Percentiles rank a stretch among this genome's conserved stretches.
These are phyloP conservation scores for Theonella swinhoei DNA, from an alignment of 37 sponge, comb jelly and placozoan genomes.

Conservation along the genomic window DNA sequence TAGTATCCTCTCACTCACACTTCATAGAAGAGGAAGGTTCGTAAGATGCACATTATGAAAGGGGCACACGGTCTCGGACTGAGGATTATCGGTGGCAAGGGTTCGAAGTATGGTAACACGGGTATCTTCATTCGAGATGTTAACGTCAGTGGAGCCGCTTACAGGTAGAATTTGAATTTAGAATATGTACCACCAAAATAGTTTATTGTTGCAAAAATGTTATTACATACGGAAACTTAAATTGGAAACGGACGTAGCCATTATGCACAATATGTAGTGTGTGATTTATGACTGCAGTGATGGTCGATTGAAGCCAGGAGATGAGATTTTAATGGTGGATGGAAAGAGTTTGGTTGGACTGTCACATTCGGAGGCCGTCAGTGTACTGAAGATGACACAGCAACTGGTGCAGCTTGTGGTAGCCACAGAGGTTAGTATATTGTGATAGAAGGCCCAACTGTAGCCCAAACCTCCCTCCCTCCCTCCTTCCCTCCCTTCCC, in stretches of 20 bases:
- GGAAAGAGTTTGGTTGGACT: conserved; percentile 69
- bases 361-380: conserved; percentile 57
- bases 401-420: conserved; percentile 65
- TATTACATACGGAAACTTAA: background rate
- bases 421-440: conserved; percentile 42
- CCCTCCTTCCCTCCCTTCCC: too few species aligned
- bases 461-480: too few species aligned
- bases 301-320: conserved; percentile 62
- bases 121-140: conserved; percentile 69
- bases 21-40: conserved; percentile 56
- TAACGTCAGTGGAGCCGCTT: conserved; percentile 48
- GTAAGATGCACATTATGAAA: conserved; percentile 75
- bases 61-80: conserved; percentile 60
- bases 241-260: background rate
- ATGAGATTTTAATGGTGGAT: conserved; percentile 80
- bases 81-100: conserved; percentile 67
- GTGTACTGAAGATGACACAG: conserved; percentile 45
- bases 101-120: conserved; percentile 64
- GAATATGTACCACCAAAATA: background rate
- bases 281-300: conserved; percentile 28
- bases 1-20: too few species aligned
- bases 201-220: background rate
- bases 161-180: conserved; percentile 42
- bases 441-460: background rate
- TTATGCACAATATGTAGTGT: background rate